Evolutionary conservation across 2,888 invertebrate genomes (phyloP), one percentile per base, ranked within the genome.

Genomic region (Thumatha senex): DNA sequence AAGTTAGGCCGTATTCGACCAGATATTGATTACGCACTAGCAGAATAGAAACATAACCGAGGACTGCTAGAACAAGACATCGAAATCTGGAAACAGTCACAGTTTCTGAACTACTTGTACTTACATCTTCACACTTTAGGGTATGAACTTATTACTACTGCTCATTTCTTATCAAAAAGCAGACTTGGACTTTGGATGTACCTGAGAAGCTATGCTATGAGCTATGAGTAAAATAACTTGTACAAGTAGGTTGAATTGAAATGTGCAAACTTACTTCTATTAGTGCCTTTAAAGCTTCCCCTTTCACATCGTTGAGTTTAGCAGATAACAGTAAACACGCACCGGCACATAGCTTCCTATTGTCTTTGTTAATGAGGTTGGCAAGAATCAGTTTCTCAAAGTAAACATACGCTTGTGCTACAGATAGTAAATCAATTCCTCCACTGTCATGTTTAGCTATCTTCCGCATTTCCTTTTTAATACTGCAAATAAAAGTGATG

Each of bases 341-440:
- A 36, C 98, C 99, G 12, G 99, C 98, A 80, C 98, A 98, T 52
- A 98, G 91, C 87, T 99, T 99, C 40, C 99, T 93, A 80, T 99
- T 99, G 78, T 95, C 95, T 86, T 99, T 99, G 76, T 98, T 98
- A 45, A 99, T 97, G 54, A 98, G 92, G 77, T 96, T 96, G 63
- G 96, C 96, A 45, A 98, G 92, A 67, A 99, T 98, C 48, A 99
- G 92, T 82, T 98, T 98, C 84, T 99, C 99, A 85, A 99, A 99
- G 88, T 98, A 99, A n/a, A 99, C 99, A 79, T 98, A 99, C 0
- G 98, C 97, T 82, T 98, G 98, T 13, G 99, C 98, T 13, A 99
- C 96, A 0, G 98, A 98, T 56, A 98, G 92, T 54, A 98, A 91
- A 88, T 99, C 99, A 51, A 95, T 92, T 45, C 93, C 93, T 53